Evolutionary conservation across 2,113 vertebrate genomes (phyloP), one percentile per base, ranked within the genome.

Genomic region (Tangachromis dhanisi): DNA sequence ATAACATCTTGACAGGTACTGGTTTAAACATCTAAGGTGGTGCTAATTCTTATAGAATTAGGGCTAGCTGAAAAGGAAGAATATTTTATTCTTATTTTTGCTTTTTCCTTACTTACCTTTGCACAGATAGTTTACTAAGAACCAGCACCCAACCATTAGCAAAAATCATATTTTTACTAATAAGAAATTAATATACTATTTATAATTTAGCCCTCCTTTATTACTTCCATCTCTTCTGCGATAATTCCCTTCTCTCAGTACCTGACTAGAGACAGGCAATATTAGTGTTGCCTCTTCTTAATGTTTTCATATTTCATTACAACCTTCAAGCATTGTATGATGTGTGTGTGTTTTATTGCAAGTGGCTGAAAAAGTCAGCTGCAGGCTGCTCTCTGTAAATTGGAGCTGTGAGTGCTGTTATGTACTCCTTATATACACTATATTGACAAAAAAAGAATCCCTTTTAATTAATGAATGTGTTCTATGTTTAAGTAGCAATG

Each of bases 221-320:
- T 17, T 80, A 7, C 40, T 68, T 82, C 33, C 14, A 16, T 82
- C 47, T 88, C 68, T 29, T 57, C 83, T 68, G 47, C 10, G 31
- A 42, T 81, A 29, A 84, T 82, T 29, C 8, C 10, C 16, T 86
- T 76, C 40, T 42, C 76, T 80, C 24, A 49, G 42, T 40, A 88
- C 76, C 83, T 80, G 81, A 73, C 79, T 81, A n/a, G n/a, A 89
- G 81, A 92, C 31, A 83, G 89, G n/a, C 71, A 80, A 91, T 83
- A 40, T 81, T 17, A 88, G 2, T 79, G 76, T 12, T 83, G 66
- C 83, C 78, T 84, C 80, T 89, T 73, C 83, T 83, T 49, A 90
- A 88, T 80, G 82, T 80, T 33, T 90, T 85, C 84, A 90, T 88
- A 89, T 84, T 92, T 92, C 54, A 90, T 92, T 80, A 82, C 66